Evolutionary conservation across 1,140 invertebrate genomes (phyloP).

Genomic region (Fopius arisanus): DNA sequence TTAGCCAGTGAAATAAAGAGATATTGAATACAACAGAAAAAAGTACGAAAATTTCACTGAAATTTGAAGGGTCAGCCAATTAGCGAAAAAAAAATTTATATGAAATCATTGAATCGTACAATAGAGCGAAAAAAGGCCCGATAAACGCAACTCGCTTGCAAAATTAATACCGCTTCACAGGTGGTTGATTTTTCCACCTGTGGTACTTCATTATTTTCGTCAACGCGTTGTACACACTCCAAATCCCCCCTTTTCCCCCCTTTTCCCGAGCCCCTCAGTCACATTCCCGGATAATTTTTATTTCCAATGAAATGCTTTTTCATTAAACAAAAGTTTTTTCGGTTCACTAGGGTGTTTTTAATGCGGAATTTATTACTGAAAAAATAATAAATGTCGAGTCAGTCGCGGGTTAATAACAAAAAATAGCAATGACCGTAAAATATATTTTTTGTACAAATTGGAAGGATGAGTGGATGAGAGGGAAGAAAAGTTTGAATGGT

Average conservation of each 20-base stretch:
- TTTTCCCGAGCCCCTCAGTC: background rate
- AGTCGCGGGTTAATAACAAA: background rate
- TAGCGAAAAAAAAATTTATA: background rate
- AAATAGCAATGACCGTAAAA: background rate
- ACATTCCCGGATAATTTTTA: constrained; percentile 1
- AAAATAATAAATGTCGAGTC: background rate
- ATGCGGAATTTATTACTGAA: background rate
- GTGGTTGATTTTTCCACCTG: constrained; percentile 24
- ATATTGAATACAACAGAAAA: background rate
- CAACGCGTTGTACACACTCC: background rate
- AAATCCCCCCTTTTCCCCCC: background rate
- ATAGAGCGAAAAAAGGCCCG: background rate
- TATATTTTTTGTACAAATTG: background rate
- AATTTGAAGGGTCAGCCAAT: background rate
- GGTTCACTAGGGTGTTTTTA: background rate
- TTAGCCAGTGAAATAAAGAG: background rate
- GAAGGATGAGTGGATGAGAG: background rate
- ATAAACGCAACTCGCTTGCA: constrained; percentile 8
- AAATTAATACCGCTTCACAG: constrained; percentile 28
- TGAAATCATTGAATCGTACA: constrained; percentile 7
- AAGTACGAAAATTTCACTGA: background rate
- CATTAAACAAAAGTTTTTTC: constrained; percentile 1
- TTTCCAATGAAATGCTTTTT: background rate
- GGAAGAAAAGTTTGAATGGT: background rate
- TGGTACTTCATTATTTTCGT: constrained; percentile 28